Percentiles rank a stretch among this genome's conserved stretches.
phyloP scores from a whole-genome alignment of 2,113 vertebrate genomes.

The Tonatia bakeri region DNA sequence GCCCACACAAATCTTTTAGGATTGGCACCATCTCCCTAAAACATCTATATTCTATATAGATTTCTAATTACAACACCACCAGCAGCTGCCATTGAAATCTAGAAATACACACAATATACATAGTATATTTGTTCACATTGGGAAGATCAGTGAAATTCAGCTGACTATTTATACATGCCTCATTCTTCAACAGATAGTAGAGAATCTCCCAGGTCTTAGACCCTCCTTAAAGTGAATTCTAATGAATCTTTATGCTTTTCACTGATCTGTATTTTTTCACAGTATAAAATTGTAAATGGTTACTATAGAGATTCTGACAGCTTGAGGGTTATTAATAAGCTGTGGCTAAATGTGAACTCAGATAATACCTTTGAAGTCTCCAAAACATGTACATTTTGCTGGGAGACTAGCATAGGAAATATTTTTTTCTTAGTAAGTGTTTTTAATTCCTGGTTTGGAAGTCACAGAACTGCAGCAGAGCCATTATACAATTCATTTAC shows the following conservation, averaged over 20 bases:
- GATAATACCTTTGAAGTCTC: slow-evolving; percentile 66
- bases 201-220: slow-evolving; percentile 69
- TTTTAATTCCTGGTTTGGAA: slow-evolving; percentile 69
- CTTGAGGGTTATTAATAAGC: slow-evolving; percentile 73
- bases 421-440: slow-evolving; percentile 55
- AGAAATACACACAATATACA: slow-evolving; percentile 87
- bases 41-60: slow-evolving; percentile 88
- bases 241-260: slow-evolving; percentile 73
- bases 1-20: slow-evolving; percentile 86
- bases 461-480: slow-evolving; percentile 64
- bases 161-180: slow-evolving; percentile 72
- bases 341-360: slow-evolving; percentile 67
- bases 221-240: slow-evolving; percentile 69
- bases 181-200: slow-evolving; percentile 72
- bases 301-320: slow-evolving; percentile 73
- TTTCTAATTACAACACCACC: slow-evolving; percentile 86
- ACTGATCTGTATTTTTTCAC: slow-evolving; percentile 77
- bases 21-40: slow-evolving; percentile 90
- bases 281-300: slow-evolving; percentile 79
- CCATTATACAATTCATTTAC: slow-evolving; percentile 49
- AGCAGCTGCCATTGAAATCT: slow-evolving; percentile 87
- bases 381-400: slow-evolving; percentile 51
- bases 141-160: slow-evolving; percentile 80
- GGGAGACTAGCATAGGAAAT: slow-evolving; percentile 60
- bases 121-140: slow-evolving; percentile 87